Conservation (phyloP, 1,140 invertebrate genomes). For the Vanessa tameamea region DNA sequence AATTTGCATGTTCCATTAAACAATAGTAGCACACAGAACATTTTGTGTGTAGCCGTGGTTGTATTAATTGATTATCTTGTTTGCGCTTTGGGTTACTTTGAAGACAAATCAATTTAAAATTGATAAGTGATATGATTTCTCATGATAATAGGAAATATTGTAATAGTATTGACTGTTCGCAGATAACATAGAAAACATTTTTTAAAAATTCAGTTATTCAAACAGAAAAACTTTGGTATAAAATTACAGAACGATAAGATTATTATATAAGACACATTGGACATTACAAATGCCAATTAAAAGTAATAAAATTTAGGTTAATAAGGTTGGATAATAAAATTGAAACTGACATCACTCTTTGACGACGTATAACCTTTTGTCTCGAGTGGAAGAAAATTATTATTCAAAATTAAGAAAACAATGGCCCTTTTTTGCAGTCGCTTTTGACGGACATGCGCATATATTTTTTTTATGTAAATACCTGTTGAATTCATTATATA, state of each 20-base stretch:
- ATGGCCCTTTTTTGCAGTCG: background rate
- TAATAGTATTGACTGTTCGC: background rate
- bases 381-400: background rate
- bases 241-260: background rate
- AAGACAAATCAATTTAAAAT: too few species aligned
- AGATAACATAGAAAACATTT: background rate
- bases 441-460: constrained; percentile 6
- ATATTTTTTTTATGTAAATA: background rate
- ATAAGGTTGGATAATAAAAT: too few species aligned
- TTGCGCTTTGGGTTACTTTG: too few species aligned
- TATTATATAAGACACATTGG: background rate
- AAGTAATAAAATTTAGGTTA: background rate
- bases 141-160: too few species aligned
- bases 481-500: constrained; percentile 19
- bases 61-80: too few species aligned
- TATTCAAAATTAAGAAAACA: constrained; percentile 5
- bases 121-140: too few species aligned
- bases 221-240: background rate
- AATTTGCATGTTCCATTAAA: constrained; percentile 22
- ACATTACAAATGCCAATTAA: background rate
- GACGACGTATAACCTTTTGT: background rate
- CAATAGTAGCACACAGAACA: background rate
- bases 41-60: background rate
- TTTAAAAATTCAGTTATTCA: background rate
- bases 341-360: background rate